Percentiles rank a stretch among this genome's conserved stretches.
These are phyloP conservation scores for Todiramphus chloris DNA, from an alignment of 2,113 vertebrate genomes.

Conservation along the genomic window DNA sequence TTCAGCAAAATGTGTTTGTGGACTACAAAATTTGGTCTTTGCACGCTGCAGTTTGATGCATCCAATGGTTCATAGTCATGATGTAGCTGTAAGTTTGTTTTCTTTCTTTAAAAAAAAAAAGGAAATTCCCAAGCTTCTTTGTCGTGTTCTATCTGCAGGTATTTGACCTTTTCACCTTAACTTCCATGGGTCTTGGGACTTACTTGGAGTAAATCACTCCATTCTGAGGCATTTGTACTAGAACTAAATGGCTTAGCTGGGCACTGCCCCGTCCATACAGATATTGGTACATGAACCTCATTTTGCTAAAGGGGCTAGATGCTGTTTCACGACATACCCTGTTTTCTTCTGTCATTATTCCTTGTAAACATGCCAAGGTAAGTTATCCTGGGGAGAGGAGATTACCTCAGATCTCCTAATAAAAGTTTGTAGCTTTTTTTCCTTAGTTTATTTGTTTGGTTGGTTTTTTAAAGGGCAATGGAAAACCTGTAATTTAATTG, in stretches of 20 bases:
- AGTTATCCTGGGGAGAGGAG: not conserved
- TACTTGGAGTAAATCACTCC: not conserved
- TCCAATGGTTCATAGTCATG: no score
- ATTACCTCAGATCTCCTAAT: not conserved
- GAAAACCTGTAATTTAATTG: not conserved
- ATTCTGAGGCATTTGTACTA: not conserved
- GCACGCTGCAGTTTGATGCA: accelerated
- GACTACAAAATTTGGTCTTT: not conserved
- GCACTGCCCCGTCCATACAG: accelerated
- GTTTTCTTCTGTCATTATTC: not conserved
- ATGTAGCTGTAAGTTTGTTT: not conserved
- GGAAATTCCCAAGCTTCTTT: not conserved
- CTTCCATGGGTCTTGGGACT: not conserved
- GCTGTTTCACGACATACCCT: not conserved
- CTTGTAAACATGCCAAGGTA: not conserved
- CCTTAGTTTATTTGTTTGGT: not conserved
- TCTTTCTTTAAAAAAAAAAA: not conserved
- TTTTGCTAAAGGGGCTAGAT: not conserved
- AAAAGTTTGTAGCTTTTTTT: not conserved
- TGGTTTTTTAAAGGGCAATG: not conserved
- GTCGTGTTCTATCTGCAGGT: not conserved
- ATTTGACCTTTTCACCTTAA: not conserved
- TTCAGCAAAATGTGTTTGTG: not conserved
- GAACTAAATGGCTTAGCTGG: not conserved
- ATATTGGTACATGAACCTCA: not conserved